Base-by-base conservation (phyloP, 2,113 vertebrate species). In the Melanotaenia duboulayi region DNA sequence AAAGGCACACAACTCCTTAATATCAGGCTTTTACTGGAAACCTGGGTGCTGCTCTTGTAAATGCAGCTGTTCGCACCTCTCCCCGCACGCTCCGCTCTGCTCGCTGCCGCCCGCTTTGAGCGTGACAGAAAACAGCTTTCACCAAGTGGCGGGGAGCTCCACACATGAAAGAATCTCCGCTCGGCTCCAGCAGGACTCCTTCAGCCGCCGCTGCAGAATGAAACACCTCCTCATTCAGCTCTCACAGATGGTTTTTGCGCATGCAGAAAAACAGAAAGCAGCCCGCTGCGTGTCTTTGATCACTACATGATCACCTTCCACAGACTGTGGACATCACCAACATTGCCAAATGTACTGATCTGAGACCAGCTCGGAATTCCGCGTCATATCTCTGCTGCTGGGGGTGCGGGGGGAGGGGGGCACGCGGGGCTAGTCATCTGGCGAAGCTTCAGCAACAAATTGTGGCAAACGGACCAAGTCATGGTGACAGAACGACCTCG, bases 1-100 rank as follows among this genome's bases (percentile, higher is more conserved):
- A 28, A 28, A 3, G 28, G 28, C 28, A 6, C 28, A 28, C 28
- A 35, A 7, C 28, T 28, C 28, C 6, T 28, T 28, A 3, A 28
- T 28, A 3, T 3, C 28, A 3, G 28, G 28, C 6, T 28, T 28
- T 28, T 3, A 3, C 32, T 28, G 28, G 28, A 28, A 35, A 35
- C 1, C 32, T 35, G 50, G 49, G 44, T 10, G 61, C 76, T 67
- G 74, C 66, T 76, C 58, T 80, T 84, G 87, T 83, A 83, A 87
- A 89, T 91, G 85, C 90, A 94, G 90, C 89, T 94, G 92, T 93
- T 90, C 78, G 64, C 63, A 73, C 74, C 67, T 74, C 46, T 60
- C 7, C 51, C 37, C 63, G 74, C 64, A 54, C 83, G 63, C 82
- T 56, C 51, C 40, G 58, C 64, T 28, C 46, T 22, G 23, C 54